Percentiles rank a stretch among this genome's conserved stretches.
phyloP scores from a whole-genome alignment of 2,797 vertebrate species.

The Pseudochirops cupreus region DNA sequence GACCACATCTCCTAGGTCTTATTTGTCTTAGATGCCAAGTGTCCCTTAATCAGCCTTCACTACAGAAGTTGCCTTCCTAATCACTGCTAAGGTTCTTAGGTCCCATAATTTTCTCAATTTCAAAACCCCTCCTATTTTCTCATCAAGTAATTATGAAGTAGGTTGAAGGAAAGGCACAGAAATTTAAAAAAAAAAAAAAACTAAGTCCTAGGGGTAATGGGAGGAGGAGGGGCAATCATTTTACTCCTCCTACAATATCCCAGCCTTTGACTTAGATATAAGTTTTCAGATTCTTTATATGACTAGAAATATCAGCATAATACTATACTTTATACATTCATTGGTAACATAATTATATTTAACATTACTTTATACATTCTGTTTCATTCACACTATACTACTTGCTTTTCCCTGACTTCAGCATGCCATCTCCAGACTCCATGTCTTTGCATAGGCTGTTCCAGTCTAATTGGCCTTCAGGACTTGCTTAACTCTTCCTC shows the following conservation, averaged over 20 bases:
- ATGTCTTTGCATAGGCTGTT: neutral
- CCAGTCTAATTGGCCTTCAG: neutral
- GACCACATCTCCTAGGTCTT: neutral
- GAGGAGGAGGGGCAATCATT: neutral
- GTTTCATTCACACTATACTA: neutral
- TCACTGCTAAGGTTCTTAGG: neutral
- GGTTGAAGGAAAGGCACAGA: neutral
- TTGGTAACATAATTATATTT: neutral
- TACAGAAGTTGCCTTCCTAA: neutral
- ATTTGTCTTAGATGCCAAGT: neutral
- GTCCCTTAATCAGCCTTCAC: neutral
- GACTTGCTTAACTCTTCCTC: fast-evolving
- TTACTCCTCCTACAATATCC: neutral
- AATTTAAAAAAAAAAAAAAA: too few species aligned
- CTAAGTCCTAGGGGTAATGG: neutral
- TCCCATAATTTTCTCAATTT: neutral
- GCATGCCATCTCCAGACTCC: neutral
- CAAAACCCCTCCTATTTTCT: neutral
- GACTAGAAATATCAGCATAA: neutral
- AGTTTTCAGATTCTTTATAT: neutral
- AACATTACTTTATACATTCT: neutral
- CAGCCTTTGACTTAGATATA: neutral
- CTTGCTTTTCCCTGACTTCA: neutral
- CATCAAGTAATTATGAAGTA: neutral
- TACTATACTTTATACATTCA: neutral